Evolutionary conservation across 37 sponge, comb jelly and placozoan genomes (phyloP), one percentile per base, ranked within the genome.

Genomic region (Mnemiopsis leidyi): DNA sequence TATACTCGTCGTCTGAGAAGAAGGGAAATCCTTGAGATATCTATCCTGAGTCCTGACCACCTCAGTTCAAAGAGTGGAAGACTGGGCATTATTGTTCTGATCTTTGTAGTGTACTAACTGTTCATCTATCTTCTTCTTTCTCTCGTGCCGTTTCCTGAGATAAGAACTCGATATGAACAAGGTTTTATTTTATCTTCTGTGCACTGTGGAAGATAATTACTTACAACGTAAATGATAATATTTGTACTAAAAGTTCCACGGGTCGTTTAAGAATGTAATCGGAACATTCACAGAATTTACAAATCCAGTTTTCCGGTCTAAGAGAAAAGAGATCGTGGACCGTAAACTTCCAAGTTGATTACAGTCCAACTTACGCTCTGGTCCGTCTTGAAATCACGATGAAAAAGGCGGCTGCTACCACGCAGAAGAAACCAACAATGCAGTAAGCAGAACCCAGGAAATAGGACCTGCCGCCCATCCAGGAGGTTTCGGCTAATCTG

Each of bases 101-200:
- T n/a, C n/a, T n/a, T n/a, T n/a, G n/a, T n/a, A n/a, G n/a, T n/a
- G n/a, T n/a, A n/a, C n/a, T n/a, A n/a, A n/a, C 36, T 79, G 82
- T 35, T 79, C 82, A 32, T 79, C 82, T 21, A 79, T 79, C 82
- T 79, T 79, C 82, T 79, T 79, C 13, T 38, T 3, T 28, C 82
- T 36, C 16, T 31, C 82, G 5, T 9, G 32, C 35, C 82, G 18
- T 26, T 79, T 79, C 37, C 82, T 79, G 82, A 29, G 26, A 71
- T 29, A 71, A 18, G 13, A 67, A 67, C 18, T 21, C 68, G 68
- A 67, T 71, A 29, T 30, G 7, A 71, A 71, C 29, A 71, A 23
- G 26, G 23, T 23, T 71, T 71, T 30, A 7, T 5, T 23, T 71
- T 18, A 18, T 71, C 16, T 29, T n/a, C n/a, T n/a, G n/a, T n/a